Base-by-base conservation (phyloP, 2,113 vertebrate genomes). In the Ranitomeya imitator region DNA sequence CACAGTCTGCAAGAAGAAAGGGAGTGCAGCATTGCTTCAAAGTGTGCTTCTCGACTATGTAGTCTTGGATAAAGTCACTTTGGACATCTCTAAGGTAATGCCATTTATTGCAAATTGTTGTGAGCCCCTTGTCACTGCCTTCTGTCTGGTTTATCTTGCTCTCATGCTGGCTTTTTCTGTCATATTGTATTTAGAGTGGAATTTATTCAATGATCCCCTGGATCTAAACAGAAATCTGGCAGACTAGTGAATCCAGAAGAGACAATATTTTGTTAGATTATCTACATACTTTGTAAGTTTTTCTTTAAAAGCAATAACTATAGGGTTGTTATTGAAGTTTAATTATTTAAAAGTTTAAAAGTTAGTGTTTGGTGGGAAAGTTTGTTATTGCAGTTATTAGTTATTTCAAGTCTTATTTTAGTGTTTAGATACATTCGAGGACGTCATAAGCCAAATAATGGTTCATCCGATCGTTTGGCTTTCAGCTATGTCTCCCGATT, bases 71-170 rank as follows among this genome's bases (percentile, higher is more conserved):
- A 19, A 51, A 37, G 14, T 26, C 5, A 0, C 61, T 37, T 31
- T 51, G 45, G 21, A 63, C 73, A 59, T 16, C 52, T 23, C 15
- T 13, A 79, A 89, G 87, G 87, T 89, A 89, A 69, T 81, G 1
- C 26, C 2, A 78, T 52, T n/a, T 37, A 7, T 61, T 74, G 14
- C 16, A 59, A 19, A 18, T 31, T 23, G 2, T 18, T 52, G 31
- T 69, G 51, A 19, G 2, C 5, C 67, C 67, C 67, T 26, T 14
- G 26, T 11, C 23, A 14, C 63, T 31, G 81, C 18, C 3, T 23
- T 13, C 15, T 45, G 26, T 61, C 18, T 16, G 11, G 37, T 51
- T 51, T 6, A 18, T 51, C 45, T 4, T 37, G 31, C 31, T 76
- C 16, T 76, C 18, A 21, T 52, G 0, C 45, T 57, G 16, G 13